Base-by-base conservation (phyloP, 2,797 vertebrate genomes). In the Dryobates pubescens region DNA sequence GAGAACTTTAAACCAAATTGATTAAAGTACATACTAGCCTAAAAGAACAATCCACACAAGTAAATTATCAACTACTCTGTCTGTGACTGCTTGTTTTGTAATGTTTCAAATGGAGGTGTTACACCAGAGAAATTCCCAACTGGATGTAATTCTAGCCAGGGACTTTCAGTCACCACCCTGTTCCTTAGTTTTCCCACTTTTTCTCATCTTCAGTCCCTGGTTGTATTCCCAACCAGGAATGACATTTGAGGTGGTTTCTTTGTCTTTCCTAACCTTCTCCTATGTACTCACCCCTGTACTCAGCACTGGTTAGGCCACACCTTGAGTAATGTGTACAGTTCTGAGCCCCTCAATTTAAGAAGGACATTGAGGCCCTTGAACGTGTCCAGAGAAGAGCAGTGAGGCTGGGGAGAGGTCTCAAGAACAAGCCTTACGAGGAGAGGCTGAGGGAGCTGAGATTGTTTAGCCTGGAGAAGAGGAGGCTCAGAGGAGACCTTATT, bases 151-250 rank as follows among this genome's bases (percentile, higher is more conserved):
- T 73, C 34, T 76, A 76, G 18, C 34, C 30, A 63, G 59, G 7
- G 1, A 2, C 3, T 14, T 49, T 17, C 17, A 54, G 36, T 78
- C 20, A 63, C 30, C 2, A 51, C 6, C 27, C 24, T 1, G 1
- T 24, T 64, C 13, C 27, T 64, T 61, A 64, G 24, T 7, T 34
- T 7, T 83, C 27, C 34, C 12, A 26, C 13, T 56, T 82, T 67
- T 75, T 49, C n/a, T 61, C 24, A 45, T 24, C 45, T 84, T 81
- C 27, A 75, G 9, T 65, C 18, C 18, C 14, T 51, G 51, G 36
- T 8, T 54, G 15, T 70, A 73, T 36, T 57, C 43, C 20, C 45
- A 59, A 54, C 24, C 13, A 51, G 13, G 12, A 13, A 18, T 43
- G 26, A 58, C 29, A 43, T 73, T 49, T 54, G 2, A 10, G 10